These are phyloP conservation scores for Cyprinodon diabolis DNA, from an alignment of 2,797 vertebrate species.

Conservation along the genomic window DNA sequence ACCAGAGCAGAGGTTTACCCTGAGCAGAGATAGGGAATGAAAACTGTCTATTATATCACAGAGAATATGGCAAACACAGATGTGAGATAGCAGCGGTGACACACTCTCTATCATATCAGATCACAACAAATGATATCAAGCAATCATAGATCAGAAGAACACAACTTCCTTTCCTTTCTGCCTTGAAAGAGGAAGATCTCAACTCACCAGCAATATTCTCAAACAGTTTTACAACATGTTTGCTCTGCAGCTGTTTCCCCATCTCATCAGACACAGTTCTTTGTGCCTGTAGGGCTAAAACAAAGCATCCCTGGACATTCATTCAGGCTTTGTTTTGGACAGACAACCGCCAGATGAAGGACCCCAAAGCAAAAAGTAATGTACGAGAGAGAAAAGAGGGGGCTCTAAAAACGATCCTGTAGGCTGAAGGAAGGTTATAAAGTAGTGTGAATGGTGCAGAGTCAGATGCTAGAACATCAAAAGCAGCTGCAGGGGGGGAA, in stretches of 20 bases:
- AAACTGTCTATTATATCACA: conserved; percentile 62
- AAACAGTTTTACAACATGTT: conserved; percentile 36
- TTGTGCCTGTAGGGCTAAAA: conserved; percentile 48
- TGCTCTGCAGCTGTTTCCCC: conserved; percentile 27
- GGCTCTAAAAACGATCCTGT: conserved; percentile 56
- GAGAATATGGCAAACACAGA: conserved; percentile 52
- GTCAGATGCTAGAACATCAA: conserved; percentile 69
- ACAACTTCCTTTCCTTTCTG: conserved; percentile 10
- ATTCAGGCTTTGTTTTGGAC: conserved; percentile 65
- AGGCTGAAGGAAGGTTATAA: conserved; percentile 63
- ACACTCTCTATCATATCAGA: conserved; percentile 54
- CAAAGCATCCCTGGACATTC: conserved; percentile 57
- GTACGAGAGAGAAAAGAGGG: conserved; percentile 32
- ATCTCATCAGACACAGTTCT: conserved; percentile 39
- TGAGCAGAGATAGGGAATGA: conserved; percentile 52
- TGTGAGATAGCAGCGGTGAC: conserved; percentile 58
- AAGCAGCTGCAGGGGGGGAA: conserved; percentile 49
- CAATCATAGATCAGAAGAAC: conserved; percentile 56
- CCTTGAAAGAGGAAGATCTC: conserved; percentile 30
- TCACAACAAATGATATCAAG: conserved; percentile 55
- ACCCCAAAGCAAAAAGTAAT: conserved; percentile 49
- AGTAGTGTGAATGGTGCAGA: conserved; percentile 53
- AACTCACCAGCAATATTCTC: conserved; percentile 17
- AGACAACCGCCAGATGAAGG: conserved; percentile 51
- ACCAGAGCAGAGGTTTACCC: conserved; percentile 59